phyloP scores from a whole-genome alignment of 30 jellyfish, hydroid and myxozoan species.

The Hydra vulgaris region DNA sequence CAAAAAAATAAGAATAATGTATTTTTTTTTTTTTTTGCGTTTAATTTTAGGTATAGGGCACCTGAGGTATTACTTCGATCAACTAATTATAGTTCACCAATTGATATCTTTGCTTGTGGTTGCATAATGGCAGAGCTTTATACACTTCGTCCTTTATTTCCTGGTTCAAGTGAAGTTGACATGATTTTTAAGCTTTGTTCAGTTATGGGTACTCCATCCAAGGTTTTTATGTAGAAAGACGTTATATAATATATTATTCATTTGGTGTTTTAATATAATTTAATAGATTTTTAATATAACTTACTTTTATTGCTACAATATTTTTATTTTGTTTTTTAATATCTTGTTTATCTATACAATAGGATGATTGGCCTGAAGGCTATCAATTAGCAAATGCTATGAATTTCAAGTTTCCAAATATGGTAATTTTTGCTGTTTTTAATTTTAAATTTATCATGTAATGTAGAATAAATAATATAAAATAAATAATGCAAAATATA shows the following conservation, averaged over 20 bases:
- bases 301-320: not conserved
- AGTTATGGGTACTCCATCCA: conserved; percentile 88
- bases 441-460: too few species aligned
- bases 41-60: conserved; percentile 79
- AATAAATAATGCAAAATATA: too few species aligned
- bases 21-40: not conserved
- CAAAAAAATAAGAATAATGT: too few species aligned
- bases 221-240: too few species aligned
- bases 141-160: conserved; percentile 86
- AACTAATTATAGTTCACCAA: conserved; percentile 92
- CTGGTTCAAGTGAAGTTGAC: conserved; percentile 99
- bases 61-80: conserved; percentile 95
- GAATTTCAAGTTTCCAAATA: conserved; percentile 90
- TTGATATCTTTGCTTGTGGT: conserved; percentile 87
- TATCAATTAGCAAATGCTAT: conserved; percentile 90
- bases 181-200: conserved; percentile 93
- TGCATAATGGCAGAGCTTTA: conserved; percentile 89
- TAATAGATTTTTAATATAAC: not conserved
- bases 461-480: too few species aligned
- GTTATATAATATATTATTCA: not conserved
- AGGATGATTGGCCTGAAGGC: conserved; percentile 99
- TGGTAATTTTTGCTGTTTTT: conserved; percentile 61
- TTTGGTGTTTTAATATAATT: not conserved
- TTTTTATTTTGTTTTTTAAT: not conserved
- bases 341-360: not conserved